Conservation (phyloP, 1,140 invertebrate species). For the Helicoverpa armigera region DNA sequence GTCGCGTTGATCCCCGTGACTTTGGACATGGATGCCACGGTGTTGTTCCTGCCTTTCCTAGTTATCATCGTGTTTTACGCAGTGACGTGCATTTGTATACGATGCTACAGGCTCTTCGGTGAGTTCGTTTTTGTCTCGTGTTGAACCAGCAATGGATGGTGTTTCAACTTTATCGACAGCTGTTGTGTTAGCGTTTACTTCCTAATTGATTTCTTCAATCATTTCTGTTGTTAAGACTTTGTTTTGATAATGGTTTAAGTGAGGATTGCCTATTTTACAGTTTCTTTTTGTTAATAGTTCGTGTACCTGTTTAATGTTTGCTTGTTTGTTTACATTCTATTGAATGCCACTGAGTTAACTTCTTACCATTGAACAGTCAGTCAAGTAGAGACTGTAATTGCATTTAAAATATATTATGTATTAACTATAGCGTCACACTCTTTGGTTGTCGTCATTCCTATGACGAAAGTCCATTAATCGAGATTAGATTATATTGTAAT, state of each 20-base stretch:
- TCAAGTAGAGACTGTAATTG: no score
- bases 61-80: constrained; percentile 65
- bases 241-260: background rate
- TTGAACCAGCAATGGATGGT: background rate
- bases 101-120: constrained; percentile 70
- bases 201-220: background rate
- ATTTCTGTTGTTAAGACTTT: background rate
- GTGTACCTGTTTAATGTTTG: background rate
- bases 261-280: no score
- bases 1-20: background rate
- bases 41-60: constrained; percentile 69
- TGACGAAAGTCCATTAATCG: no score
- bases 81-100: constrained; percentile 66
- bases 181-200: background rate
- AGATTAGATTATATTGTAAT: no score
- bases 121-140: constrained; percentile 54
- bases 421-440: no score
- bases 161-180: background rate
- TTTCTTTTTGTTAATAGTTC: no score
- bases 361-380: no score
- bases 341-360: no score
- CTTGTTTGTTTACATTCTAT: background rate
- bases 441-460: no score
- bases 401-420: no score
- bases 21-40: constrained; percentile 64